Evolutionary conservation across 1,140 invertebrate species (phyloP).

Genomic region (Eumaeus atala): DNA sequence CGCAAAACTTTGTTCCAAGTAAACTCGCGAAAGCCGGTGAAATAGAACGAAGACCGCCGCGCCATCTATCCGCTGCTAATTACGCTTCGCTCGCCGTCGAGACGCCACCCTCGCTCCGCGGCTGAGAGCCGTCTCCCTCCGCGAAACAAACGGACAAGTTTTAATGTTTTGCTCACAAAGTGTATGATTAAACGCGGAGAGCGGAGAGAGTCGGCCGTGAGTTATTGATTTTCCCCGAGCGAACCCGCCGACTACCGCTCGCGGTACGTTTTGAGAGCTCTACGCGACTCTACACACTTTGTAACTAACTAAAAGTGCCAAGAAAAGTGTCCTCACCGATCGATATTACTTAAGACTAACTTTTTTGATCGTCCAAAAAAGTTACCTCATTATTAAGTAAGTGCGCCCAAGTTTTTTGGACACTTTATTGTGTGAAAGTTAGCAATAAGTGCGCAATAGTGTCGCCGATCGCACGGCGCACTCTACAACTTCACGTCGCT

Average conservation of each 20-base stretch:
- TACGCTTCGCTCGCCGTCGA: conserved; percentile 27
- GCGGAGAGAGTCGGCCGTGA: conserved; percentile 73
- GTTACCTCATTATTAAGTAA: conserved; percentile 39
- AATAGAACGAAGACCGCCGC: conserved; percentile 27
- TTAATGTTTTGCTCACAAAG: conserved; percentile 74
- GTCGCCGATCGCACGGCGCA: conserved; percentile 52
- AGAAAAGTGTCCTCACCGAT: conserved; percentile 43
- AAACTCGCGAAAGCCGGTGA: conserved; percentile 53
- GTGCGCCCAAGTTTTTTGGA: conserved; percentile 53
- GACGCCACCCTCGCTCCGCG: conserved; percentile 25
- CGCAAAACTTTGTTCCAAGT: conserved; percentile 71
- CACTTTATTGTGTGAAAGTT: conserved; percentile 64
- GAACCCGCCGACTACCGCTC: conserved; percentile 68
- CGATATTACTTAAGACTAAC: conserved; percentile 29
- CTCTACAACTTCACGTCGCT: conserved; percentile 70
- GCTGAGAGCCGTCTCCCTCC: conserved; percentile 51
- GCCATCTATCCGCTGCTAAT: conserved; percentile 33
- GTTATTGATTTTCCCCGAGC: conserved; percentile 75
- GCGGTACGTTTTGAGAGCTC: conserved; percentile 46
- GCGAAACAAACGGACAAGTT: conserved; percentile 74
- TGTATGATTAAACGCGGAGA: conserved; percentile 73
- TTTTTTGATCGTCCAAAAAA: conserved; percentile 38
- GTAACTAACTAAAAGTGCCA: conserved; percentile 35
- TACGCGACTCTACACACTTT: conserved; percentile 40
- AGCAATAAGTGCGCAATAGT: conserved; percentile 50